Evolutionary conservation across 2,113 vertebrate species (phyloP), one percentile per base, ranked within the genome.

Genomic region (Seriola rivoliana): DNA sequence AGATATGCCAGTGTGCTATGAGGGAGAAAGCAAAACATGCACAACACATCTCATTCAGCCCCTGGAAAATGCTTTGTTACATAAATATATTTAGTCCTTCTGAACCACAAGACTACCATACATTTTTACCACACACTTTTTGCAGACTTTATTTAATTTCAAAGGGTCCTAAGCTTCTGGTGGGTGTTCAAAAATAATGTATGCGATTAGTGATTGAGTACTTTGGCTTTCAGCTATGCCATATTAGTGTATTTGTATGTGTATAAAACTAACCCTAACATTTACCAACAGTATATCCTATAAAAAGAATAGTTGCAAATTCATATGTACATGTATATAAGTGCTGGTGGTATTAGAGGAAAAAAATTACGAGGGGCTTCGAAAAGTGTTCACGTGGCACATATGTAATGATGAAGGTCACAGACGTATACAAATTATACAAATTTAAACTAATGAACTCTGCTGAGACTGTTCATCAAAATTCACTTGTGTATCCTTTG

Each of bases 1-100:
- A 79, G 95, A 95, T 92, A 96, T 94, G 89, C 95, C 94, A 87
- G 95, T 92, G 92, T 96, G 95, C 95, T 96, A 34, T 10, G 34
- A 64, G 52, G 63, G 40, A 85, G 17, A 64, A 64, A 62, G 58
- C 21, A 81, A 38, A 70, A 19, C 7, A 40, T 57, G 5, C 29
- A 67, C 13, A 71, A 65, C n/a, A 78, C 17, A 48, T 81, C 64
- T 73, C 14, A 10, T 52, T 69, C 17, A 52, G 44, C 2, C 25
- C 3, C n/a, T n/a, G 46, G 9, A 44, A 64, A 82, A 70, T 11
- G n/a, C 11, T 23, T 25, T 66, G 8, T 62, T 9, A 34, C 57
- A 59, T 10, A 62, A 21, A 36, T 36, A 62, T 19, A 46, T 3
- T 67, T 29, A 38, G 55, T 46, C 10, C 14, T 59, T 63, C 12